Conservation (phyloP, 92 coral and sea anemone genomes). For the Epizoanthus ramosus region DNA sequence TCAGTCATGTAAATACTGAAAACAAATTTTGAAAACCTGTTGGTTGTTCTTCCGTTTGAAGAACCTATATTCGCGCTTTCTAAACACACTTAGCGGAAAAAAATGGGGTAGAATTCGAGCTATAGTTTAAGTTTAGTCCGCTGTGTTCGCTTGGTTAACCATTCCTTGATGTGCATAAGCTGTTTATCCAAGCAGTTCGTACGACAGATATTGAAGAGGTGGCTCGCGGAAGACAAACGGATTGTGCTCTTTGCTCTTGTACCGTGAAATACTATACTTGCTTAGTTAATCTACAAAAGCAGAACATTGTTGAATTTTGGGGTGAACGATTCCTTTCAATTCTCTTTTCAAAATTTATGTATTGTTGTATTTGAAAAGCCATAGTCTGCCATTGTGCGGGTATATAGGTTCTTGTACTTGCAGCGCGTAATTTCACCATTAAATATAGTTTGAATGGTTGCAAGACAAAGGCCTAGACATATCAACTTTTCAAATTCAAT, state of each 20-base stretch:
- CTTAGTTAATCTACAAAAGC: slow-evolving; percentile 60
- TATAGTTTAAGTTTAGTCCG: neutral
- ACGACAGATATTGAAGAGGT: neutral
- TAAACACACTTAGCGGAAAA: neutral
- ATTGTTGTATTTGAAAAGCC: slow-evolving; percentile 76
- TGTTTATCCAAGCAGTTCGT: neutral
- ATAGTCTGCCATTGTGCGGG: slow-evolving; percentile 76
- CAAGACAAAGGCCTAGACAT: slow-evolving; percentile 85
- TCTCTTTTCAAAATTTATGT: slow-evolving; percentile 71
- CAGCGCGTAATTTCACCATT: slow-evolving; percentile 79
- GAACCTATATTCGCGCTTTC: slow-evolving; percentile 13
- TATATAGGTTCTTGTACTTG: slow-evolving; percentile 77
- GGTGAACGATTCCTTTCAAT: slow-evolving; percentile 85
- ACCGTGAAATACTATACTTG: slow-evolving; percentile 42
- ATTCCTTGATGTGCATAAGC: neutral
- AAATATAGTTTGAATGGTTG: slow-evolving; percentile 67
- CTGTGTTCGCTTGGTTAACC: neutral
- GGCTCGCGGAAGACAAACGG: neutral
- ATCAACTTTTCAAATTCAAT: slow-evolving; percentile 76
- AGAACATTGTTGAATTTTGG: slow-evolving; percentile 69
- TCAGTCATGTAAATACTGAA: slow-evolving; percentile 2
- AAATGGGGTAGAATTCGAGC: neutral
- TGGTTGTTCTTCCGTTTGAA: neutral
- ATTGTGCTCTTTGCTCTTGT: slow-evolving; percentile 31
- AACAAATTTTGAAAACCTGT: neutral